Base-by-base conservation (phyloP, 2,888 invertebrate genomes). In the Nymphalis polychloros region DNA sequence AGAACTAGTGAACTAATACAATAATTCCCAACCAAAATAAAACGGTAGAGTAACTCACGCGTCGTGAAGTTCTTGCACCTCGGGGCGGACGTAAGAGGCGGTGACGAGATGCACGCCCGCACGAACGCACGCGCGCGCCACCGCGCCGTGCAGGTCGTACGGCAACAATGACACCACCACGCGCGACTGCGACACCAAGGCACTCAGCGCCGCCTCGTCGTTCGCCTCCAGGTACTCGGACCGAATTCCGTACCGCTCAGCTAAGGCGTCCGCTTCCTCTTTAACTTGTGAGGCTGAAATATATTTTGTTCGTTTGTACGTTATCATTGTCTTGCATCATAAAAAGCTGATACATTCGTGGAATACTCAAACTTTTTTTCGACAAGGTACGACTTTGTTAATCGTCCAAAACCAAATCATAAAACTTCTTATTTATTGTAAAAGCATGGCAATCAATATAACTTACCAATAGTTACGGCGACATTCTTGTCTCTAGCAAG, bases 61-160 rank as follows among this genome's bases (percentile, higher is more conserved):
- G 52, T 96, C 92, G 79, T 98, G 95, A 13, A 98, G 88, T 0
- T 94, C 94, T 78, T 94, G 95, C 77, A 99, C 96, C 79, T 96
- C 96, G 1, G 97, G 96, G 16, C 96, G 96, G 67, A 97, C 95
- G 81, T 99, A 99, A 71, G 98, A 98, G 0, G 99, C 98, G 0
- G 99, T 99, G 20, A 99, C 98, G 95, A 99, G 95, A 84, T 99
- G 97, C 0, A 96, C 96, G 72, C 95, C 94, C 71, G 96, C 94
- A n/a, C 94, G 94, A 63, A 99, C 96, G 83, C 99, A 99, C 20
- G 96, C 95, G 78, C 95, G 94, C 0, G 99, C 99, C 3, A 97
- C 95, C 7, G 95, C 92, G 0, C 97, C 96, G 84, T 99, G 99
- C 47, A 98, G 93, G 19, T 95, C 93, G 81, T 98, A 98, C 0